Evolutionary conservation across 2,888 invertebrate species (phyloP).

Genomic region (Ptilodon capucinus): DNA sequence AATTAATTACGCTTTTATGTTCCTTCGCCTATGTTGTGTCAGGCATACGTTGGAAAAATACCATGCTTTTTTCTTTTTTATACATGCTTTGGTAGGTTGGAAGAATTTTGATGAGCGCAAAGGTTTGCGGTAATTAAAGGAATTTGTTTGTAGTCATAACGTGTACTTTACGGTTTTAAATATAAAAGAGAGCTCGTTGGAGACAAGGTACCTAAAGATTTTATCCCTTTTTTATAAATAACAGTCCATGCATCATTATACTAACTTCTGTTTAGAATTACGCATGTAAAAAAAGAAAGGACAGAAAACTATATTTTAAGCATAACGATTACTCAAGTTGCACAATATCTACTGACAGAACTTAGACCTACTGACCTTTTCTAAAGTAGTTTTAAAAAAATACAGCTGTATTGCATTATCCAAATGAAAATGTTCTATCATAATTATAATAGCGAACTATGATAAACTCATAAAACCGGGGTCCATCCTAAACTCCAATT

Average conservation of each 20-base stretch:
- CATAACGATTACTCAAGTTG: too few relatives aligned
- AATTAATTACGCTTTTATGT: constrained; percentile 69
- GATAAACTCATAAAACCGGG: constrained; percentile 46
- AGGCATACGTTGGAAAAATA: constrained; percentile 56
- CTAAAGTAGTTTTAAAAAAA: too few relatives aligned
- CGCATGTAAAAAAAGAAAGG: too few relatives aligned
- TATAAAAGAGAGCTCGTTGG: too few relatives aligned
- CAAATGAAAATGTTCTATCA: constrained; percentile 11
- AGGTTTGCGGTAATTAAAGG: constrained; percentile 16
- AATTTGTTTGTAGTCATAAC: constrained; percentile 5
- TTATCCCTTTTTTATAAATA: too few relatives aligned
- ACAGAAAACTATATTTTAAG: too few relatives aligned
- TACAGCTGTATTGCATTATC: not conserved
- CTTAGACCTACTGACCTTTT: too few relatives aligned
- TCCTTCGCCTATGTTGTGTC: constrained; percentile 47
- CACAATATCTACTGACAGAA: too few relatives aligned
- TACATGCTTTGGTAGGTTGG: constrained; percentile 42
- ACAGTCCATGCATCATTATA: too few relatives aligned
- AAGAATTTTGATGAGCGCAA: constrained; percentile 58
- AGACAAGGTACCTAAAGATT: too few relatives aligned
- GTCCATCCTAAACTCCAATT: constrained; percentile 73
- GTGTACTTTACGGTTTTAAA: not conserved
- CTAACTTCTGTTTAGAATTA: too few relatives aligned
- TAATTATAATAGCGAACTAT: constrained; percentile 35
- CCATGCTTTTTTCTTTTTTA: constrained; percentile 37